Conservation (phyloP, 2,888 invertebrate species). For the Epinotia brunnichana region DNA sequence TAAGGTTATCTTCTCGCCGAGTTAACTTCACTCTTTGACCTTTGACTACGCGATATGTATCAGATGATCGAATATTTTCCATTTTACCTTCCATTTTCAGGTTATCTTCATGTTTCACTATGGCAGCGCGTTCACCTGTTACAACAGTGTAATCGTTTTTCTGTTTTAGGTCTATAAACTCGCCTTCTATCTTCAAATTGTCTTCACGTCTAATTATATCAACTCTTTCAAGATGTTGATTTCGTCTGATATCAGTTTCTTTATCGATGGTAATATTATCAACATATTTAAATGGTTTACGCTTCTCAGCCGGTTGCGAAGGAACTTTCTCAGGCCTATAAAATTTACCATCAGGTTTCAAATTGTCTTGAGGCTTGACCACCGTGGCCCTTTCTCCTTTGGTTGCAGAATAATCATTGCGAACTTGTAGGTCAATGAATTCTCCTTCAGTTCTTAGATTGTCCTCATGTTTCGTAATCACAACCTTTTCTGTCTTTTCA, state of each 20-base stretch:
- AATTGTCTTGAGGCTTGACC: slow-evolving; percentile 86
- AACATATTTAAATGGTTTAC: slow-evolving; percentile 80
- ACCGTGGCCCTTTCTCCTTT: slow-evolving; percentile 85
- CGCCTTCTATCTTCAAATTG: slow-evolving; percentile 85
- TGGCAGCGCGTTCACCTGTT: slow-evolving; percentile 78
- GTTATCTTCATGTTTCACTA: slow-evolving; percentile 85
- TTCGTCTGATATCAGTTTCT: slow-evolving; percentile 63
- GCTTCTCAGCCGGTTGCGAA: slow-evolving; percentile 82
- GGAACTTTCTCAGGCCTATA: slow-evolving; percentile 79
- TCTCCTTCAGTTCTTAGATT: slow-evolving; percentile 84
- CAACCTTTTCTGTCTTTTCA: slow-evolving; percentile 80
- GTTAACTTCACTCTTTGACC: slow-evolving; percentile 83
- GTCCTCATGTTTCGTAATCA: slow-evolving; percentile 83
- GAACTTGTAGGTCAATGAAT: slow-evolving; percentile 77
- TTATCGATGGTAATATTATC: slow-evolving; percentile 85
- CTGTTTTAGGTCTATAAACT: slow-evolving; percentile 82
- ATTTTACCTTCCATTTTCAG: slow-evolving; percentile 86
- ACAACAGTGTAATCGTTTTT: slow-evolving; percentile 82
- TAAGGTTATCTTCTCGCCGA: slow-evolving; percentile 83
- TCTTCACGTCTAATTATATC: slow-evolving; percentile 86
- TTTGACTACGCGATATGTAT: slow-evolving; percentile 81
- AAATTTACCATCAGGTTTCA: slow-evolving; percentile 84
- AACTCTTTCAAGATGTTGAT: slow-evolving; percentile 82
- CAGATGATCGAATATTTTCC: slow-evolving; percentile 79
- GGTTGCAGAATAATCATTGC: slow-evolving; percentile 81